Evolutionary conservation across 2,113 vertebrate species (phyloP), one percentile per base, ranked within the genome.

Genomic region (Heterocephalus glaber): DNA sequence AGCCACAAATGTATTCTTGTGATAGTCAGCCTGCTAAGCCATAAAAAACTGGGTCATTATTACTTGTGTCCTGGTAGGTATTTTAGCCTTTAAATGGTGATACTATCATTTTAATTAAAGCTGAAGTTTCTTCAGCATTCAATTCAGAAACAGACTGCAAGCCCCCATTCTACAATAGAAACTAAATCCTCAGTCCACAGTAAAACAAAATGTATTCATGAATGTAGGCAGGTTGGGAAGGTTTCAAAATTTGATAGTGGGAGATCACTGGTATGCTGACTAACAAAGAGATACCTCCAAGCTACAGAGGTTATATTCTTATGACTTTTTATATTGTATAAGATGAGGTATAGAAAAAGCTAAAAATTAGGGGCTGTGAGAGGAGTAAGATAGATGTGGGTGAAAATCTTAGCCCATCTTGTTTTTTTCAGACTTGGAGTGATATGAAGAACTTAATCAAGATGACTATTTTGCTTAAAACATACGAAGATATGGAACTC

Each of bases 71-170:
- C 97, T 98, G 98, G 97, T 94, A 93, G 98, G 95, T 98, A 97
- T 97, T 98, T 98, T 96, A 97, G 96, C 95, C 97, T 98, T 98
- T 98, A 98, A 98, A 98, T 96, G 95, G 96, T 89, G 98, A 98
- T 98, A 97, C 95, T 98, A 98, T 98, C 98, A 98, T 95, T 98
- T 98, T 98, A 98, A 98, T 98, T 98, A 98, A 98, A 98, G 82
- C 94, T 97, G 20, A 96, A 76, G 86, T 97, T 98, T 96, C 76
- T 96, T 76, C 93, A 16, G 89, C 83, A 95, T 97, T 98, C 95
- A 96, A 92, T 98, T 98, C 96, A 95, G 97, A 96, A 96, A 96
- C 66, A 97, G 81, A 87, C 90, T 92, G 91, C 91, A 93, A 98
- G 97, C 68, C 80, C 66, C 88, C 89, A 96, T 96, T 95, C 91